A percentile compares a stretch with the other conserved stretches of the same genome.
phyloP scores from a whole-genome alignment of 1,140 invertebrate species.

The Stratiolaelaps scimitus region DNA sequence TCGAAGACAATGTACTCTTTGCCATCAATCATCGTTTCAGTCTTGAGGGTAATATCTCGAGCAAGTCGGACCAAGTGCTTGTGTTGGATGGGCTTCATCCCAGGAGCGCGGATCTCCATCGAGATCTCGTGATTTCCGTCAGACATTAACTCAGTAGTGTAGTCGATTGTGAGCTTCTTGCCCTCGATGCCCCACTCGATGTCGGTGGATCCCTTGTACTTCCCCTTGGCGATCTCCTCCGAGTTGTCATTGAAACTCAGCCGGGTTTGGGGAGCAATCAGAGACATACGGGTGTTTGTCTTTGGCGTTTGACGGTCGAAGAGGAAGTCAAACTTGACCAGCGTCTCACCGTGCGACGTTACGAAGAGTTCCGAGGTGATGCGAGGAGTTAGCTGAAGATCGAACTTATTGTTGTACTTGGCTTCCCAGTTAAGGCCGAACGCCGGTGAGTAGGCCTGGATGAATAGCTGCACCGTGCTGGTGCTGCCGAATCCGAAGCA shows the following conservation, averaged over 20 bases:
- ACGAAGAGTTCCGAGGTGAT: conserved; percentile 20
- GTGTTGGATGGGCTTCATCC: conserved; percentile 26
- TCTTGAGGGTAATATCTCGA: conserved; percentile 2
- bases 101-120: conserved; percentile 6
- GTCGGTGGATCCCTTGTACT: neutral
- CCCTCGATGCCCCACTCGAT: conserved; percentile 19
- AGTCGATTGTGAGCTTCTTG: conserved; percentile 8
- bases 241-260: neutral
- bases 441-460: conserved; percentile 14
- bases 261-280: neutral
- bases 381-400: conserved; percentile 3
- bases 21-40: conserved; percentile 18
- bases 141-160: neutral
- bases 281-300: neutral
- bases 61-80: conserved; percentile 1
- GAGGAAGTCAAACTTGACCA: conserved; percentile 17
- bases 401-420: conserved; percentile 19
- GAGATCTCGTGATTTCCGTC: conserved; percentile 16
- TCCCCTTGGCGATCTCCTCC: conserved; percentile 10
- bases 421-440: conserved; percentile 2
- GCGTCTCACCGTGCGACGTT: neutral
- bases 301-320: conserved; percentile 17
- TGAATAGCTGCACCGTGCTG: neutral
- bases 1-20: conserved; percentile 26
- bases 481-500: conserved; percentile 6